These are phyloP conservation scores for Capreolus pygargus DNA, from an alignment of 2,113 vertebrate species.

Conservation along the genomic window DNA sequence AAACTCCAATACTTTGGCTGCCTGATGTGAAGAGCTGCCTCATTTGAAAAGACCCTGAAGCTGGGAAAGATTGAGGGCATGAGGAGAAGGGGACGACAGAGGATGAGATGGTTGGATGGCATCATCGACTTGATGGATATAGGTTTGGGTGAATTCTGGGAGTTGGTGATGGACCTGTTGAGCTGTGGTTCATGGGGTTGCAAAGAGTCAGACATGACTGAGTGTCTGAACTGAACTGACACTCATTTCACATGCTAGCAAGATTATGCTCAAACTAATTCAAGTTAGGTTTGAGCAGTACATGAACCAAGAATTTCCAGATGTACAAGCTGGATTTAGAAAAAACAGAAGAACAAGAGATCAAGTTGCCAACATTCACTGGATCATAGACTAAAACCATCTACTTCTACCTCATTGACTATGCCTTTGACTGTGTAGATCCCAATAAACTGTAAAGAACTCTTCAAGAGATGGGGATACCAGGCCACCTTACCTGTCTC, in stretches of 20 bases:
- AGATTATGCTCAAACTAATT: background rate
- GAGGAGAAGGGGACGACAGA: too few species aligned
- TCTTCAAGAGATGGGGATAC: background rate
- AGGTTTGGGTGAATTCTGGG: too few species aligned
- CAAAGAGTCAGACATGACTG: too few species aligned
- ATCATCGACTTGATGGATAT: too few species aligned
- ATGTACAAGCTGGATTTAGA: background rate
- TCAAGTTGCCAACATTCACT: background rate
- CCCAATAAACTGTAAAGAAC: background rate
- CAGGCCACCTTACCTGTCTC: background rate
- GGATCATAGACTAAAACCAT: background rate
- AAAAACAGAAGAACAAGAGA: background rate
- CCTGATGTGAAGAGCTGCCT: accelerated
- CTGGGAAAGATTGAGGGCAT: too few species aligned
- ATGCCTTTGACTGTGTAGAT: background rate
- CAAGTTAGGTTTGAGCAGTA: background rate
- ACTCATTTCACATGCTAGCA: background rate
- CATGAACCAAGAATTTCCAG: background rate
- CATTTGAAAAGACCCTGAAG: too few species aligned
- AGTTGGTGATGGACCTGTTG: too few species aligned
- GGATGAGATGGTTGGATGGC: too few species aligned
- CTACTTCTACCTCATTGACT: background rate
- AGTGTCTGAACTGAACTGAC: background rate
- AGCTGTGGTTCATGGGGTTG: too few species aligned
- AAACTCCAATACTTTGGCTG: too few species aligned